Percentiles rank a stretch among this genome's conserved stretches.
phyloP scores from a whole-genome alignment of 1,140 invertebrate genomes.

The Drosophila persimilis region DNA sequence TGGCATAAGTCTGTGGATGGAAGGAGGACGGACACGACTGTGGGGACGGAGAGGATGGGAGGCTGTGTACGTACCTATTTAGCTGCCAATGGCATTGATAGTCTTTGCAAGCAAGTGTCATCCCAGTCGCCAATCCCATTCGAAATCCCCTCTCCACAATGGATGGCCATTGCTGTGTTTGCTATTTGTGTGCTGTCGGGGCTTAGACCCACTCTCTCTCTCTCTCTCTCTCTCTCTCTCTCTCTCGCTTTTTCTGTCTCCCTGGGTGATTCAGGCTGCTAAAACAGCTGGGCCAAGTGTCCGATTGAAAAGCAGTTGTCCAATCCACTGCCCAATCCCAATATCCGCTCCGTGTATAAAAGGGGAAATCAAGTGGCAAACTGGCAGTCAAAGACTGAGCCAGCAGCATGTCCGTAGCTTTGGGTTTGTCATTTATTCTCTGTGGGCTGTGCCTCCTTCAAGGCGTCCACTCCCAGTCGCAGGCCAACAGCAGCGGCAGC shows the following conservation, averaged over 20 bases:
- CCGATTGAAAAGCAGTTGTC: slow-evolving; percentile 64
- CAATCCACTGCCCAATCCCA: slow-evolving; percentile 4
- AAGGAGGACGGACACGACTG: not conserved
- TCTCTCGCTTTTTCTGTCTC: too few species aligned
- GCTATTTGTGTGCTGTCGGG: slow-evolving; percentile 21
- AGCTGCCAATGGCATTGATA: slow-evolving; percentile 55
- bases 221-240: slow-evolving; percentile 1
- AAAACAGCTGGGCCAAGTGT: slow-evolving; percentile 46
- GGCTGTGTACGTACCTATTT: slow-evolving; percentile 16
- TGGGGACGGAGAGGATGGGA: too few species aligned
- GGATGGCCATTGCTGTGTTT: slow-evolving; percentile 31
- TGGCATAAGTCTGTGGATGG: slow-evolving; percentile 39
- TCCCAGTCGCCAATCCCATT: slow-evolving; percentile 49
- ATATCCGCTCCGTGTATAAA: slow-evolving; percentile 41
- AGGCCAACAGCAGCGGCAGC: not conserved
- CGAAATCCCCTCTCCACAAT: slow-evolving; percentile 9
- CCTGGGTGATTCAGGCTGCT: slow-evolving; percentile 26
- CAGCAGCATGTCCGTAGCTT: slow-evolving; percentile 11
- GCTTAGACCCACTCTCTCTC: slow-evolving; percentile 29
- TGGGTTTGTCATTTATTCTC: slow-evolving; percentile 8
- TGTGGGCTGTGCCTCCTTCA: not conserved
- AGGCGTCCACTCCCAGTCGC: too few species aligned
- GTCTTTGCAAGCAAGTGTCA: slow-evolving; percentile 43
- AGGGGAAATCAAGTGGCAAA: slow-evolving; percentile 29
- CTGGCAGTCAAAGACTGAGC: slow-evolving; percentile 24